A percentile compares a stretch with the other conserved stretches of the same genome.
Evolutionary conservation across 2,888 invertebrate genomes (phyloP).

Genomic region (Lamellibrachia satsuma): DNA sequence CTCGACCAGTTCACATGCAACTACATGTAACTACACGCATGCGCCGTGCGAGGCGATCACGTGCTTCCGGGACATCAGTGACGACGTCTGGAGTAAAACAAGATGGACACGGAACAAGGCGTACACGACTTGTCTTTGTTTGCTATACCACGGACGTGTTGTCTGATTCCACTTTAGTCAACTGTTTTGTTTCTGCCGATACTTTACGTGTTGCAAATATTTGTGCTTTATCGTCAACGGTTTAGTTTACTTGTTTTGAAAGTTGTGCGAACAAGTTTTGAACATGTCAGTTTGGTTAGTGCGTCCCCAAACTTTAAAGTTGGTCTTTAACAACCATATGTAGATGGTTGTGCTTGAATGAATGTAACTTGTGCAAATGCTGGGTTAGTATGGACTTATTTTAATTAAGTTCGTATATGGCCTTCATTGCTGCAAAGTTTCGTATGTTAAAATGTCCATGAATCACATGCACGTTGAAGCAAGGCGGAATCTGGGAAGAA

Average conservation of each 20-base stretch:
- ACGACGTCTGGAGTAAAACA: neutral
- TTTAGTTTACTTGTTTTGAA: slow-evolving; percentile 1
- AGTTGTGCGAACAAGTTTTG: neutral
- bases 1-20: neutral
- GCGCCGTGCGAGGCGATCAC: neutral
- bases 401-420: neutral
- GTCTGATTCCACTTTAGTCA: neutral
- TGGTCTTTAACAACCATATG: neutral
- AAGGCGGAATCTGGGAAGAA: too few relatives aligned
- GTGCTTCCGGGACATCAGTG: neutral
- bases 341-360: neutral
- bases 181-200: neutral
- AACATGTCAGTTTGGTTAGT: neutral
- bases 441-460: neutral
- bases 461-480: neutral
- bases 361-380: neutral
- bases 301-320: neutral
- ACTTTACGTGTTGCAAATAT: neutral
- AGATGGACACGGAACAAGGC: neutral
- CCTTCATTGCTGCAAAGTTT: neutral
- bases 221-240: neutral
- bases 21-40: neutral
- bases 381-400: neutral
- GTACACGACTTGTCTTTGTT: neutral
- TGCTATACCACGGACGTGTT: neutral